Base-by-base conservation (phyloP, 2,113 vertebrate species). In the Cryptomyrus ogoouensis region DNA sequence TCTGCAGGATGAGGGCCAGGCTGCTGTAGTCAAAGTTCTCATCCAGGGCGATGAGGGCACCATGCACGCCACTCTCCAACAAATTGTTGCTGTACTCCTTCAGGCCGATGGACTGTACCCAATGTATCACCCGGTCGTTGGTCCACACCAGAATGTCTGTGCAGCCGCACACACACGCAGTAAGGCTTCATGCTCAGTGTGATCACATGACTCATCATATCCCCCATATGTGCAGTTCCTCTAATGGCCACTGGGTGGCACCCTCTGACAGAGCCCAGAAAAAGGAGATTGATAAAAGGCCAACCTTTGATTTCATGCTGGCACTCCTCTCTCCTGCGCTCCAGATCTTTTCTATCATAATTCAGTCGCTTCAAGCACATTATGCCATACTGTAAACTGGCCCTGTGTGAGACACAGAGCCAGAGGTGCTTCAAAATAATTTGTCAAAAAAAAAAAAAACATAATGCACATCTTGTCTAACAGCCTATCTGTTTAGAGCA, bases 281-380 rank as follows among this genome's bases (percentile, higher is more conserved):
- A 49, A 15, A 2, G 31, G 44, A 35, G 66, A 24, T 10, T 42
- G 1, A 9, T 12, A 5, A 12, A 35, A 21, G 27, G 46, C 94
- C 88, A 92, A 97, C 98, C 98, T 96, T 97, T 97, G 95, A 98
- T 97, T 92, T 98, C 97, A 0, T 98, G 98, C 83, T 98, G 98
- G 90, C 97, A 98, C 91, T 98, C 97, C 80, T 99, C 98, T 94
- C 98, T 94, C 92, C 98, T 95, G 91, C 96, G 96, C 90, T 99
- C 98, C 24, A 99, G 94, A 91, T 99, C 98, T 94, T 99, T 99
- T 91, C 98, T 96, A 96, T 99, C 98, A 12, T 99, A 99, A 94
- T 99, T 99, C 92, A 99, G 96, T 92, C 97, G 97, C 96, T 99
- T 99, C 95, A 99, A 96, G 94, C 98, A 98, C 98, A 99, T 99